Evolutionary conservation across 1,140 invertebrate genomes (phyloP).

Genomic region (Gryon sp.): DNA sequence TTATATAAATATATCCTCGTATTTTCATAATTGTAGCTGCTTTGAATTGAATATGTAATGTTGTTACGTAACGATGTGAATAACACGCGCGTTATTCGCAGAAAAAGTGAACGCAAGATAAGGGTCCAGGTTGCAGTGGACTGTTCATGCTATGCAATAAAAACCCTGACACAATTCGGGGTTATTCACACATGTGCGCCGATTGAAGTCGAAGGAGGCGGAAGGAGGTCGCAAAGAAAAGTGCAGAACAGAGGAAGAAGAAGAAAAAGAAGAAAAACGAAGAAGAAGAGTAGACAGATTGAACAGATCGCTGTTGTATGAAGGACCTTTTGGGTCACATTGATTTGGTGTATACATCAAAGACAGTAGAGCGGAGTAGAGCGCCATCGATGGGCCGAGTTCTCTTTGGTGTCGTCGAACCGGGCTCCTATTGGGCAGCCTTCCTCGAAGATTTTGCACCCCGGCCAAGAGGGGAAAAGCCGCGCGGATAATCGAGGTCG

Average conservation of each 20-base stretch:
- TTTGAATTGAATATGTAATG: conserved; percentile 30
- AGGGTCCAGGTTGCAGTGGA: conserved; percentile 65
- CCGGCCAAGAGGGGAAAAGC: conserved; percentile 52
- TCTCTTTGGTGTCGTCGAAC: conserved; percentile 57
- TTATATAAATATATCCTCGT: conserved; percentile 28
- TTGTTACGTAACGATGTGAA: conserved; percentile 53
- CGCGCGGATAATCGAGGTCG: conserved; percentile 76
- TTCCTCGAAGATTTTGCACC: conserved; percentile 49
- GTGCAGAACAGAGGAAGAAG: conserved; percentile 7
- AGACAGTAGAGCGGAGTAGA: conserved; percentile 65
- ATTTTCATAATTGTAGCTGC: not conserved
- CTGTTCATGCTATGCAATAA: conserved; percentile 69
- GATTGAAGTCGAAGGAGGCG: conserved; percentile 9
- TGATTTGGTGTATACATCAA: conserved; percentile 65
- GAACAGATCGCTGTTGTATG: conserved; percentile 40
- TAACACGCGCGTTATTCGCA: conserved; percentile 38
- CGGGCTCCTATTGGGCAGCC: conserved; percentile 52
- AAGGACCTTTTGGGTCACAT: conserved; percentile 67
- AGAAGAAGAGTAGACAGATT: too few species aligned
- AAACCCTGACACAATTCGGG: conserved; percentile 75
- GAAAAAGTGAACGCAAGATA: conserved; percentile 69
- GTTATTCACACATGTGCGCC: conserved; percentile 75
- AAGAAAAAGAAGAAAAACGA: too few species aligned
- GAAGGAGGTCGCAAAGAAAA: conserved; percentile 26
- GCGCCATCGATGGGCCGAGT: conserved; percentile 62